Evolutionary conservation across 2,888 invertebrate genomes (phyloP).

Genomic region (Drosophila vallismaia): DNA sequence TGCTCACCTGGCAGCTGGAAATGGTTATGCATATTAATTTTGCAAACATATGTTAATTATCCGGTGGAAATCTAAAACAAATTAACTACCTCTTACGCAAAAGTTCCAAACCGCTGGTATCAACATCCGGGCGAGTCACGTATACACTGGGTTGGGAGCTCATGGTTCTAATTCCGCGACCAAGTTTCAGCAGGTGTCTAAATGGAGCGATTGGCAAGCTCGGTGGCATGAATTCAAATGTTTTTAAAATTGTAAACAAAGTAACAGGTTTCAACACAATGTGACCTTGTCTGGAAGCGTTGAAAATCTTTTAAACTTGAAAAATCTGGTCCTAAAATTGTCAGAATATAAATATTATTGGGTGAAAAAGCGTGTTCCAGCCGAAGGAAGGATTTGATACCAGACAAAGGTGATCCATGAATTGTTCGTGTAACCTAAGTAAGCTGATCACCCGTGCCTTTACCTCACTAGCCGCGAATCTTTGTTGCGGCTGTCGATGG

Average conservation of each 20-base stretch:
- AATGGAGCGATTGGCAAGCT: constrained; percentile 3
- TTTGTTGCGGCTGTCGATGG: background rate
- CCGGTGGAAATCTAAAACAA: background rate
- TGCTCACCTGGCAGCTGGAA: constrained; percentile 85
- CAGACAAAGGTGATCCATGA: constrained; percentile 2
- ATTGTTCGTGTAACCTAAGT: constrained; percentile 17
- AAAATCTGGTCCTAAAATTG: background rate
- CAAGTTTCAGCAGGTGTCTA: constrained; percentile 9
- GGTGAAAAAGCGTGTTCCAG: background rate
- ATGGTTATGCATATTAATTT: constrained; percentile 4
- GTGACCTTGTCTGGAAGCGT: constrained; percentile 5
- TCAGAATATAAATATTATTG: background rate
- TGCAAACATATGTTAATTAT: constrained; percentile 1
- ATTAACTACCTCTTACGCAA: constrained; percentile 85
- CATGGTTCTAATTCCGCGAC: constrained; percentile 41
- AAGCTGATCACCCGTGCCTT: constrained; percentile 18
- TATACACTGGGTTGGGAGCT: constrained; percentile 84
- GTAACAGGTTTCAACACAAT: constrained; percentile 25
- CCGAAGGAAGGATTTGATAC: background rate
- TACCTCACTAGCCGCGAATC: background rate
- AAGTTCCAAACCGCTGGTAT: constrained; percentile 85
- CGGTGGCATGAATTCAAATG: constrained; percentile 26
- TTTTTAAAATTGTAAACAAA: constrained; percentile 11
- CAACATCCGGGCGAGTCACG: constrained; percentile 87
- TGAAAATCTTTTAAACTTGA: background rate